Base-by-base conservation (phyloP, 2,888 invertebrate species). In the Drosophila merina region DNA sequence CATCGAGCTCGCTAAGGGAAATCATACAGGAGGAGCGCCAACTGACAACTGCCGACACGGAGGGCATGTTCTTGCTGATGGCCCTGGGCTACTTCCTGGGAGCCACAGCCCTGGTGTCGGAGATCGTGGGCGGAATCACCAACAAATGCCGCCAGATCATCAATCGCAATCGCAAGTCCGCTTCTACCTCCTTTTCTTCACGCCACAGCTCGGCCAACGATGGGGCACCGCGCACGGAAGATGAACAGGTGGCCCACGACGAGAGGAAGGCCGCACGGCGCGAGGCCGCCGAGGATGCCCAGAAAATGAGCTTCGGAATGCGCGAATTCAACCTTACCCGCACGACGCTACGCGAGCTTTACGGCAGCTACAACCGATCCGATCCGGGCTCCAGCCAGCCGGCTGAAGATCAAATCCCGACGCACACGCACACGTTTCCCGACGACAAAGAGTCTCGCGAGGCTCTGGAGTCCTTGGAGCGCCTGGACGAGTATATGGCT, bases 1-100 rank as follows among this genome's bases (percentile, higher is more conserved):
- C 89, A 10, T 93, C 92, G 2, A 87, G 88, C 14, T 82, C 90
- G 0, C 70, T 94, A 25, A 93, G 92, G 50, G 91, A 91, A 63
- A 79, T 88, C 3, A 89, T 91, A 33, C 92, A 93, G 26, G 94
- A 95, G 90, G 96, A 96, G 87, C 93, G 95, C 70, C 95, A 95
- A 25, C 89, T 96, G n/a, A 95, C 95, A 1, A 91, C 96, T 31
- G 96, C 95, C 81, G 96, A 96, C 72, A 96, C 96, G 0, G 96
- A 96, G 91, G 96, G 96, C 8, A 96, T 96, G 95, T 96, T 96
- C 86, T 90, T 96, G 3, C 92, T 96, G 0, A 92, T 96, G 75
- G 95, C 93, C 4, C 93, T 94, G 44, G 96, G 96, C 0, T 95
- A 95, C 86, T 85, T 95, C 0, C 86, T 95, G 28, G 96, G 94